Evolutionary conservation across 2,888 invertebrate genomes (phyloP).

Genomic region (Scaeva pyrastri): DNA sequence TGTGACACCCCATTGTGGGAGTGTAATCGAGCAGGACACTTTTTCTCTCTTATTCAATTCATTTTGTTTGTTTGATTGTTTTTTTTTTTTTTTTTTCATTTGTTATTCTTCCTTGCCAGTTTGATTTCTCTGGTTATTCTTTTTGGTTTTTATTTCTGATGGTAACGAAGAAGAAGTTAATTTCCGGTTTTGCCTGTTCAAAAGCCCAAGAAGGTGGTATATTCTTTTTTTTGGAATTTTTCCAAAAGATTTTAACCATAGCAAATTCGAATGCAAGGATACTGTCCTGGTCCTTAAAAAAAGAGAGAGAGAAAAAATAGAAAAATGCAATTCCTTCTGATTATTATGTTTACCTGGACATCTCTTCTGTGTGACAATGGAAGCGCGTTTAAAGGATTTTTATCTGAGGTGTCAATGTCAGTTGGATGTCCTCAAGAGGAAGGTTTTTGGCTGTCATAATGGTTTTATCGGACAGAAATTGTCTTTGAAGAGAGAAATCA

Average conservation of each 20-base stretch:
- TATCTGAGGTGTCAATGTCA: constrained; percentile 64
- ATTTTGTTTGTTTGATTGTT: constrained; percentile 40
- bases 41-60: constrained; percentile 56
- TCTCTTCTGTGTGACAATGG: constrained; percentile 40
- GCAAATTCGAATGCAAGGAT: constrained; percentile 64
- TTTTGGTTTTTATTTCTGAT: constrained; percentile 57
- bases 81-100: no score
- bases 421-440: constrained; percentile 44
- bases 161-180: constrained; percentile 68
- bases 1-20: constrained; percentile 60
- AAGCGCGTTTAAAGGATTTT: constrained; percentile 64
- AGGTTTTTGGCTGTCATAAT: constrained; percentile 27
- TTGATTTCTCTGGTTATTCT: constrained; percentile 56
- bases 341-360: constrained; percentile 61
- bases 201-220: constrained; percentile 11
- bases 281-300: background rate
- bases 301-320: background rate
- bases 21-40: constrained; percentile 73
- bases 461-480: constrained; percentile 38
- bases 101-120: constrained; percentile 36
- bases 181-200: constrained; percentile 68
- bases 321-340: constrained; percentile 68
- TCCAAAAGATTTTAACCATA: background rate
- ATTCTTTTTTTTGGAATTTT: constrained; percentile 1
- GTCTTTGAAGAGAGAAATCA: constrained; percentile 18